Conservation (phyloP, 1,140 invertebrate genomes). For the Drosophila murphyi region DNA sequence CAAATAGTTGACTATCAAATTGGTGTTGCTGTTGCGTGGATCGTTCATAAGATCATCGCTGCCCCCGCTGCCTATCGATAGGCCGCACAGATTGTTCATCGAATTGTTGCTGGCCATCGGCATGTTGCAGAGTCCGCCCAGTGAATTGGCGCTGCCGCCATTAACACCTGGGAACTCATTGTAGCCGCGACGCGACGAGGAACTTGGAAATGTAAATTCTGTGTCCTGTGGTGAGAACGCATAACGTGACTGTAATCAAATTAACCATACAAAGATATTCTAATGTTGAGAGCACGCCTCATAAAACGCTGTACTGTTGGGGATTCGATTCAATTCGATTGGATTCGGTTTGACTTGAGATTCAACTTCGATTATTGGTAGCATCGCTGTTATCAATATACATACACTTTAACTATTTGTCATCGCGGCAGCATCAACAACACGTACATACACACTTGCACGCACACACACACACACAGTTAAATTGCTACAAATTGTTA, state of each 20-base stretch:
- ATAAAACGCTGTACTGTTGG: slow-evolving; percentile 50
- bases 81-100: slow-evolving; percentile 73
- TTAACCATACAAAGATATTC: slow-evolving; percentile 80
- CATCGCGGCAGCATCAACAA: slow-evolving; percentile 43
- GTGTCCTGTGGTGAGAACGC: slow-evolving; percentile 85
- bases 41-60: slow-evolving; percentile 69
- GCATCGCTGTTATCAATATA: slow-evolving; percentile 29
- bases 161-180: slow-evolving; percentile 78
- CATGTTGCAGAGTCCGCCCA: slow-evolving; percentile 77
- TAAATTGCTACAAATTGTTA: slow-evolving; percentile 26
- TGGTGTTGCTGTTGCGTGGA: slow-evolving; percentile 86
- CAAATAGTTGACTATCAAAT: slow-evolving; percentile 97
- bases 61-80: slow-evolving; percentile 70
- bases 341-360: background rate
- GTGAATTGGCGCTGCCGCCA: slow-evolving; percentile 73
- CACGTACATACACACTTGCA: background rate
- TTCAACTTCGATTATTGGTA: slow-evolving; percentile 4
- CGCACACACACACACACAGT: slow-evolving; percentile 6
- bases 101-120: slow-evolving; percentile 82
- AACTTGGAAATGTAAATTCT: slow-evolving; percentile 84
- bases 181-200: slow-evolving; percentile 77
- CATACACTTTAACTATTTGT: slow-evolving; percentile 1
- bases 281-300: slow-evolving; percentile 80
- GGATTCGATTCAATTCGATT: background rate
- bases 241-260: slow-evolving; percentile 84